phyloP scores from a whole-genome alignment of 2,113 vertebrate genomes.

The Ophthalmotilapia sp. region DNA sequence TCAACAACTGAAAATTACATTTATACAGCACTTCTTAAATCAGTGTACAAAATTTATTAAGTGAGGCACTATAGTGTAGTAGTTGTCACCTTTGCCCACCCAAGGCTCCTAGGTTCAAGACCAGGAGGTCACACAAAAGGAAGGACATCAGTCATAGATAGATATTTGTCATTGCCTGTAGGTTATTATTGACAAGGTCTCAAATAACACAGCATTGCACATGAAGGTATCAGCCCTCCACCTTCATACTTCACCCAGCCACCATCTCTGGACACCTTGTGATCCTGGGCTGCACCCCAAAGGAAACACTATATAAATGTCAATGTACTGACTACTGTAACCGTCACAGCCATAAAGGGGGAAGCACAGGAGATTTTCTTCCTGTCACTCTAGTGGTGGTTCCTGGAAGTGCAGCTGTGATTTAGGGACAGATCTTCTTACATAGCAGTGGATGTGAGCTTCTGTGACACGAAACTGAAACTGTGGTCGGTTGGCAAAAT shows the following conservation, averaged over 20 bases:
- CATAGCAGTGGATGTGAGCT: not conserved
- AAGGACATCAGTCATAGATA: not conserved
- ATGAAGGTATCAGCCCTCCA: slow-evolving; percentile 14
- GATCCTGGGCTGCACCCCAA: slow-evolving; percentile 37
- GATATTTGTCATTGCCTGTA: slow-evolving; percentile 55
- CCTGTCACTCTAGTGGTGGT: slow-evolving; percentile 31
- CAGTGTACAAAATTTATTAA: not conserved
- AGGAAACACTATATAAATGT: slow-evolving; percentile 58
- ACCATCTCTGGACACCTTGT: not conserved
- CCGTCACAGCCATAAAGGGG: slow-evolving; percentile 1
- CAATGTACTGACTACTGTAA: slow-evolving; percentile 21
- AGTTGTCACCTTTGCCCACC: not conserved
- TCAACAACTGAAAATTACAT: not conserved
- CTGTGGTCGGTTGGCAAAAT: slow-evolving; percentile 20
- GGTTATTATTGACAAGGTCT: slow-evolving; percentile 46
- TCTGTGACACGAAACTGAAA: slow-evolving; percentile 29
- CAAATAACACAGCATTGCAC: slow-evolving; percentile 18
- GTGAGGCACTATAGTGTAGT: not conserved
- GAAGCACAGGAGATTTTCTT: not conserved
- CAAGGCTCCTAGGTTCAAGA: not conserved
- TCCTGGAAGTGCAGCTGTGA: slow-evolving; percentile 34
- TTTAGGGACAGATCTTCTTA: slow-evolving; percentile 22
- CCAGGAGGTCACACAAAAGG: not conserved
- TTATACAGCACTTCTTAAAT: not conserved
- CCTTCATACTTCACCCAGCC: not conserved